These are phyloP conservation scores for Urocolius indicus DNA, from an alignment of 2,113 vertebrate species.

Conservation along the genomic window DNA sequence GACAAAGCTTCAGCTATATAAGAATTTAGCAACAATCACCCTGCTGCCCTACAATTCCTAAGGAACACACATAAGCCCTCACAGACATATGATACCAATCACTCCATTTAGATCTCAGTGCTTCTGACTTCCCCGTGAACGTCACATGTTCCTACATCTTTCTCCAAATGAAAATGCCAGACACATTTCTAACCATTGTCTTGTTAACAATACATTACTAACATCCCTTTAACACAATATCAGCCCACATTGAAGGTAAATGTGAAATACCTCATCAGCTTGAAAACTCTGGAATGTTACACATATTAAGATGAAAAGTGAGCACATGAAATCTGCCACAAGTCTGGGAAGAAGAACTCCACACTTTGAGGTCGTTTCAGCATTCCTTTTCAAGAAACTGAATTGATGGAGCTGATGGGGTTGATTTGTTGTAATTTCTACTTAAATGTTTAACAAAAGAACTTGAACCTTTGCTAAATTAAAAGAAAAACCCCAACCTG, in stretches of 20 bases:
- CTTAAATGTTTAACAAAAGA: background rate
- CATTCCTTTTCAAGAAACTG: background rate
- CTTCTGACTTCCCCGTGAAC: background rate
- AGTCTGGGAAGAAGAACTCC: fast-evolving
- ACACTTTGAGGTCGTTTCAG: background rate
- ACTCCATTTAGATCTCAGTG: background rate
- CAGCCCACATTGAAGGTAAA: background rate
- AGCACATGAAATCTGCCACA: background rate
- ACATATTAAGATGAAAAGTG: background rate
- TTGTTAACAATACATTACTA: background rate
- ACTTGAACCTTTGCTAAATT: background rate
- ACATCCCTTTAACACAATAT: background rate
- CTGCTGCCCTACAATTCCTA: background rate
- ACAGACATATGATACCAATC: fast-evolving
- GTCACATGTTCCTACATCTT: background rate
- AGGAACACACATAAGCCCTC: background rate
- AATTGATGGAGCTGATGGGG: background rate
- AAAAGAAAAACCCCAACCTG: background rate
- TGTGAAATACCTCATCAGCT: background rate
- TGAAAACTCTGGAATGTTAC: background rate
- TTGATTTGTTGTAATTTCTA: background rate
- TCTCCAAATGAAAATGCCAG: background rate
- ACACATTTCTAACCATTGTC: background rate
- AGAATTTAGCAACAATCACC: background rate
- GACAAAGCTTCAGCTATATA: background rate